Evolutionary conservation across 2,113 vertebrate genomes (phyloP).

Genomic region (Apaloderma vittatum): DNA sequence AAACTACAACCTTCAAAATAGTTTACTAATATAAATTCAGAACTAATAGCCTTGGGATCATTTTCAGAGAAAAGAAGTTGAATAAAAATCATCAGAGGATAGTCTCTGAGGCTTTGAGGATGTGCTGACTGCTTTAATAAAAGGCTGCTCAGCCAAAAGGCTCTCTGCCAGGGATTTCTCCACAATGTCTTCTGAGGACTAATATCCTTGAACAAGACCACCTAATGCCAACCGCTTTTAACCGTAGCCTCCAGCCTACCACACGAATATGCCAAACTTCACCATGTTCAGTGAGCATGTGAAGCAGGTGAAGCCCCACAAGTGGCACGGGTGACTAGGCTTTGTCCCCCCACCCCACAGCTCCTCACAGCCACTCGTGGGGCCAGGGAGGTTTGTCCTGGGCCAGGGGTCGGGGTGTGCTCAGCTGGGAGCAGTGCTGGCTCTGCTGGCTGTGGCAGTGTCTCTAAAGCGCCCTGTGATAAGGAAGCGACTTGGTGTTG

Average conservation of each 20-base stretch:
- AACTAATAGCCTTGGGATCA: background rate
- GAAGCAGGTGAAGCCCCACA: background rate
- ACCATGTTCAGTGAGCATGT: rapidly evolving
- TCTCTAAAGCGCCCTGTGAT: background rate
- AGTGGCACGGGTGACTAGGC: rapidly evolving
- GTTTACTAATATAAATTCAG: background rate
- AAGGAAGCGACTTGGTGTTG: background rate
- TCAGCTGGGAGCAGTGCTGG: background rate
- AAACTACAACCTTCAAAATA: background rate
- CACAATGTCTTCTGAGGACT: rapidly evolving
- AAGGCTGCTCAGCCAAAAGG: background rate
- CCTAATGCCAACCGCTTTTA: background rate
- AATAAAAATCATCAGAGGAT: background rate
- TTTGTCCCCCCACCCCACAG: background rate
- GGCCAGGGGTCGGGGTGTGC: background rate
- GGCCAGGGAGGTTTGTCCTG: background rate
- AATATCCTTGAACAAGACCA: background rate
- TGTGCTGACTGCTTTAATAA: background rate
- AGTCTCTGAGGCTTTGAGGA: background rate
- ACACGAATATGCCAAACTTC: background rate
- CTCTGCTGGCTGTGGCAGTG: background rate
- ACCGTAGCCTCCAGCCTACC: background rate
- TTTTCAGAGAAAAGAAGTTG: constrained; percentile 6
- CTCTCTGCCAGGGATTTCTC: background rate
- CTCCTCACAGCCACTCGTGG: background rate